Percentiles rank a stretch among this genome's conserved stretches.
These are phyloP conservation scores for Hoplias malabaricus DNA, from an alignment of 2,113 vertebrate genomes.

Conservation along the genomic window DNA sequence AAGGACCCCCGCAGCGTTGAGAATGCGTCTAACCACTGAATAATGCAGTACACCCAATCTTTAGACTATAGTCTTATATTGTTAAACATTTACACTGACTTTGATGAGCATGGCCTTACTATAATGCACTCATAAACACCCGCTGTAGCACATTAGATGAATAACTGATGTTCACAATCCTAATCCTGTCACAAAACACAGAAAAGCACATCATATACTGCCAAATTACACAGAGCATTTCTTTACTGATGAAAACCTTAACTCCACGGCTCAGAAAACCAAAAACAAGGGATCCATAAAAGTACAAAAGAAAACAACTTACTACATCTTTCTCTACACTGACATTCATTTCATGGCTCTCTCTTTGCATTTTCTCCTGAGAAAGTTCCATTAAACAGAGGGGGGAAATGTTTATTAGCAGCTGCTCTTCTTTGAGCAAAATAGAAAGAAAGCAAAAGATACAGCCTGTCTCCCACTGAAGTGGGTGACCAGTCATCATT, in stretches of 20 bases:
- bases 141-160: background rate
- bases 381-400: conserved; percentile 60
- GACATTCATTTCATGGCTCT: no score
- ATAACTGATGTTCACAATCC: background rate
- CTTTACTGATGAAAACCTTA: background rate
- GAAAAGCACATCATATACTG: background rate
- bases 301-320: conserved; percentile 59
- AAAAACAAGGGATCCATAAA: conserved; percentile 54
- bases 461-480: conserved; percentile 17
- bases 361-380: conserved; percentile 38
- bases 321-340: conserved; percentile 57
- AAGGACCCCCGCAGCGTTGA: no score
- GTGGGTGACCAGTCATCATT: conserved; percentile 20
- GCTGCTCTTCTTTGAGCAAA: conserved; percentile 30
- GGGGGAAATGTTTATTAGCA: conserved; percentile 42
- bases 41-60: no score
- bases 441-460: conserved; percentile 22
- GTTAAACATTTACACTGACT: background rate
- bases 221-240: background rate
- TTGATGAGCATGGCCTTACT: background rate
- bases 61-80: no score
- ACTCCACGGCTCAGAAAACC: conserved; percentile 36
- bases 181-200: background rate
- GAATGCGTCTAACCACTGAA: no score
- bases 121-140: background rate